A percentile compares a stretch with the other conserved stretches of the same genome.
These are phyloP conservation scores for Aporophyla nigra DNA, from an alignment of 2,888 invertebrate species.

Conservation along the genomic window DNA sequence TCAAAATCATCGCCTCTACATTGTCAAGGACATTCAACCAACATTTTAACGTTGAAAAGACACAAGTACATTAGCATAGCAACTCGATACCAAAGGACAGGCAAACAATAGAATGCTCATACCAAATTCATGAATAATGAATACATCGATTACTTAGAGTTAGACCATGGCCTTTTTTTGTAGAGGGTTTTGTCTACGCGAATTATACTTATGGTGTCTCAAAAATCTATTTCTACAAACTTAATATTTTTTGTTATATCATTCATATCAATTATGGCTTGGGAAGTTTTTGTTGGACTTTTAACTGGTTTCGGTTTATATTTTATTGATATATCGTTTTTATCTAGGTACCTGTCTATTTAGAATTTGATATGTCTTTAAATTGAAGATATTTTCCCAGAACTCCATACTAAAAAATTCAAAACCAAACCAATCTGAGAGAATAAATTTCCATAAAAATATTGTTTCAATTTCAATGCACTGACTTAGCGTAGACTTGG, in stretches of 20 bases:
- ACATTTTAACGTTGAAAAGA: background rate
- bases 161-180: conserved; percentile 22
- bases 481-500: conserved; percentile 34
- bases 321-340: too few relatives aligned
- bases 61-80: conserved; percentile 25
- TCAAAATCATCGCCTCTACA: background rate
- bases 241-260: background rate
- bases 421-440: background rate
- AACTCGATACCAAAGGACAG: conserved; percentile 5
- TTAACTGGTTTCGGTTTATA: too few relatives aligned
- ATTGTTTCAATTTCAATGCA: conserved; percentile 7
- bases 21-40: conserved; percentile 23
- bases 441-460: background rate
- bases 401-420: too few relatives aligned
- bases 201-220: conserved; percentile 6
- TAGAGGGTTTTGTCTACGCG: background rate
- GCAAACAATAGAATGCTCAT: conserved; percentile 41
- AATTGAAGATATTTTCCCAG: too few relatives aligned
- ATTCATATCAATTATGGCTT: too few relatives aligned
- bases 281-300: too few relatives aligned
- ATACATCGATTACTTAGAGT: background rate
- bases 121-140: conserved; percentile 46
- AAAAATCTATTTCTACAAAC: conserved; percentile 7
- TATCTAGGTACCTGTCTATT: too few relatives aligned
- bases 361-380: too few relatives aligned